These are phyloP conservation scores for Platycercus adscitus DNA, from an alignment of 2,113 vertebrate genomes.

Conservation along the genomic window DNA sequence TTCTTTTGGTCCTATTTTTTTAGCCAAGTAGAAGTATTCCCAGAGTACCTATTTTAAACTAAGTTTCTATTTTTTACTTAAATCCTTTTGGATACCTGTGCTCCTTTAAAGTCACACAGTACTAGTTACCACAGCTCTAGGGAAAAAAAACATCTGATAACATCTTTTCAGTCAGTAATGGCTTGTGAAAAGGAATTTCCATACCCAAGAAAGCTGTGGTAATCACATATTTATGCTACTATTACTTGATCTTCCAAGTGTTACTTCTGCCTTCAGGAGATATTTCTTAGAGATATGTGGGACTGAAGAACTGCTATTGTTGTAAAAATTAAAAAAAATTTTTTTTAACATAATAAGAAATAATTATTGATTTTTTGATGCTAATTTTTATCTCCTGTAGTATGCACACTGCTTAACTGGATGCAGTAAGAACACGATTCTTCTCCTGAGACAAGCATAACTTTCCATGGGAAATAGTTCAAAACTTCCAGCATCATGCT, in stretches of 20 bases:
- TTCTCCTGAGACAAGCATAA: neutral
- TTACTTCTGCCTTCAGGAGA: neutral
- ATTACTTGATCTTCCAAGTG: neutral
- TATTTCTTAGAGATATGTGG: neutral
- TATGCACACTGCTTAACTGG: neutral
- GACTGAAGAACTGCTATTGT: neutral
- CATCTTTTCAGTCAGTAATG: neutral
- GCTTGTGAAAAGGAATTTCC: neutral
- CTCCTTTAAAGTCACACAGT: neutral
- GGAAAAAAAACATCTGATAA: neutral
- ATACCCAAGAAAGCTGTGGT: neutral
- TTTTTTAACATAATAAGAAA: neutral
- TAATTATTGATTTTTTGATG: neutral
- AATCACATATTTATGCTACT: neutral
- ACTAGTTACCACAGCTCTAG: neutral
- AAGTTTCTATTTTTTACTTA: neutral
- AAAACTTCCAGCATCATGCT: neutral
- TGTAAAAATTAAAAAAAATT: neutral
- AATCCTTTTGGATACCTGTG: neutral
- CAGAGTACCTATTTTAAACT: neutral
- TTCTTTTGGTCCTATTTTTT: neutral
- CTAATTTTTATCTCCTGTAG: neutral
- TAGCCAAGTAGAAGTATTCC: neutral
- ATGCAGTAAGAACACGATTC: neutral
- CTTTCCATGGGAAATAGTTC: neutral